Percentiles rank a stretch among this genome's conserved stretches.
phyloP scores from a whole-genome alignment of 1,140 invertebrate species.

The Octopus sinensis region DNA sequence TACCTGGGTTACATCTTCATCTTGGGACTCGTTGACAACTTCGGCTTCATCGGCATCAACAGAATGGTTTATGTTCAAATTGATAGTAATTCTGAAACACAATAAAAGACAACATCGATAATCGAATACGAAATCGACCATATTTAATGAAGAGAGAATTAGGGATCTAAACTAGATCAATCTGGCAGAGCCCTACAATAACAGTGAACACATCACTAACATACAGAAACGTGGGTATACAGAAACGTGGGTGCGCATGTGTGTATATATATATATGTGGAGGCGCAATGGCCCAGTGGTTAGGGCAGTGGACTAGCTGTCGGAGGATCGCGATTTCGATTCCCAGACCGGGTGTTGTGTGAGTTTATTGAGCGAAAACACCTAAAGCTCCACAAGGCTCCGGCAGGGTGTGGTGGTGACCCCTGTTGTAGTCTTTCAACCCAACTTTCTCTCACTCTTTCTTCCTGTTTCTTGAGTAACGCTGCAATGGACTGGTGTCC shows the following conservation, averaged over 20 bases:
- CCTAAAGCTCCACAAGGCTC: too few relatives aligned
- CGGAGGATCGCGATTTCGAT: too few relatives aligned
- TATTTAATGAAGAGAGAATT: background rate
- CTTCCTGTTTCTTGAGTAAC: too few relatives aligned
- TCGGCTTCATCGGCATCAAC: conserved; percentile 27
- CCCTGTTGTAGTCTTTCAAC: background rate
- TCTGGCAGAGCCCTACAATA: background rate
- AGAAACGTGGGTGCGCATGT: background rate
- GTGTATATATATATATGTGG: background rate
- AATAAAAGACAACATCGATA: conserved; percentile 11
- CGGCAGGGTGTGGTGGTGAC: background rate
- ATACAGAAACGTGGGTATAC: background rate
- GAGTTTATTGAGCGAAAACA: too few relatives aligned
- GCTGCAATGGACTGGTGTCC: too few relatives aligned
- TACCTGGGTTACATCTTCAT: conserved; percentile 26
- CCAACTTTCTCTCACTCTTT: too few relatives aligned
- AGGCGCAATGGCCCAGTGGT: too few relatives aligned
- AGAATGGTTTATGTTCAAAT: conserved; percentile 32
- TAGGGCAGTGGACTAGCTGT: too few relatives aligned
- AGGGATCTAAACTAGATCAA: background rate
- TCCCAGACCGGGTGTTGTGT: too few relatives aligned
- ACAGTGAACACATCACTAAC: background rate
- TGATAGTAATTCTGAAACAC: conserved; percentile 29
- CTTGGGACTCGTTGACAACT: background rate
- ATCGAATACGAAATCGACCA: background rate